Conservation (phyloP, 2,888 invertebrate genomes). For the Alviniconcha strummeri region DNA sequence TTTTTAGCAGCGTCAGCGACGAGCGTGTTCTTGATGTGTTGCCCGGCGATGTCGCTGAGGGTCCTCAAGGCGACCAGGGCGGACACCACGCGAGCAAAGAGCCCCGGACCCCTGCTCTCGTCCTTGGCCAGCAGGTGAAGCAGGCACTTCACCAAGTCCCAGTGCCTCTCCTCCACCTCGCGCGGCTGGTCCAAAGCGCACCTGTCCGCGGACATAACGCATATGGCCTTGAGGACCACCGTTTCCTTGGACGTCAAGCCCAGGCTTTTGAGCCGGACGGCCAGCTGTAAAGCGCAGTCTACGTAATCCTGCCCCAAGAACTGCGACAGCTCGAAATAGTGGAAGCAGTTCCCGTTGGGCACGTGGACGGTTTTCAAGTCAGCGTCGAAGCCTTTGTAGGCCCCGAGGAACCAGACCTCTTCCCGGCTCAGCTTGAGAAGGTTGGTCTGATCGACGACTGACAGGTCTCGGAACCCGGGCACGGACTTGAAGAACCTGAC, state of each 20-base stretch:
- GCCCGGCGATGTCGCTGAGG: too few relatives aligned
- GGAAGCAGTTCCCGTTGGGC: slow-evolving; percentile 7
- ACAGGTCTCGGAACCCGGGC: slow-evolving; percentile 24
- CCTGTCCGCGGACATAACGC: slow-evolving; percentile 30
- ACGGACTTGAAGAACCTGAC: slow-evolving; percentile 20
- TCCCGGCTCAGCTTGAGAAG: slow-evolving; percentile 31
- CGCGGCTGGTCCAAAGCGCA: slow-evolving; percentile 9
- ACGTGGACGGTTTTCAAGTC: slow-evolving; percentile 1
- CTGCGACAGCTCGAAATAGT: neutral
- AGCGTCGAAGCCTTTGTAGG: slow-evolving; percentile 23
- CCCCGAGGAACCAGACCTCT: slow-evolving; percentile 35
- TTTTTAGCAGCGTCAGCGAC: too few relatives aligned
- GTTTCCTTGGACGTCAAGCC: neutral
- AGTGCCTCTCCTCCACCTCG: slow-evolving; percentile 34
- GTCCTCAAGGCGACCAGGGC: too few relatives aligned
- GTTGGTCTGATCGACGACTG: slow-evolving; percentile 19
- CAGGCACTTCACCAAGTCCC: slow-evolving; percentile 32
- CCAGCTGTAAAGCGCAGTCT: slow-evolving; percentile 1
- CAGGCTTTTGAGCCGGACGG: neutral
- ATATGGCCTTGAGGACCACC: slow-evolving; percentile 28
- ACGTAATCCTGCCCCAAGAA: neutral
- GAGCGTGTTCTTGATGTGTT: too few relatives aligned
- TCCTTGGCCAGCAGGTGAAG: slow-evolving; percentile 20
- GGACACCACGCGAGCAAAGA: too few relatives aligned
- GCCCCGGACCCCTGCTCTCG: too few relatives aligned